Conservation (phyloP, 2,888 invertebrate genomes). For the Lithophane leautieri region DNA sequence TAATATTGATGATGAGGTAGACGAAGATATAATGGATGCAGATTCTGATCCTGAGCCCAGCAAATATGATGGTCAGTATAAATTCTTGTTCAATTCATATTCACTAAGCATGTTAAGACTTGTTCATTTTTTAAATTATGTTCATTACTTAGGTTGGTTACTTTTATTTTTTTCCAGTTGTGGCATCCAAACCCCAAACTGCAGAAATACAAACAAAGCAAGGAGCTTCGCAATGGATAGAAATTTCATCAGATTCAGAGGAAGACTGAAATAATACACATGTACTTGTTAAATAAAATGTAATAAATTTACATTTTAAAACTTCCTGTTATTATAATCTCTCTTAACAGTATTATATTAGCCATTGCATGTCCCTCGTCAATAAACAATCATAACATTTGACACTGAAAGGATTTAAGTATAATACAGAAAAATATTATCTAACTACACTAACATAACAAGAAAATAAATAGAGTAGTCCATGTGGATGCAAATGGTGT, state of each 20-base stretch:
- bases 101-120: not conserved
- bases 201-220: constrained; percentile 82
- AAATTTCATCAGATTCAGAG: constrained; percentile 87
- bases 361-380: constrained; percentile 79
- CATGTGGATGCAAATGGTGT: constrained; percentile 52
- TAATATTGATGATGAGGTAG: constrained; percentile 70
- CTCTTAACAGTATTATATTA: constrained; percentile 78
- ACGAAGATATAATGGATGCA: constrained; percentile 74
- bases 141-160: not conserved
- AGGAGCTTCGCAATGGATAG: constrained; percentile 84
- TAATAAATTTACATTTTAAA: constrained; percentile 83
- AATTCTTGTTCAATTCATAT: not conserved
- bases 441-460: constrained; percentile 61
- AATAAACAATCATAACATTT: constrained; percentile 75
- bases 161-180: constrained; percentile 77
- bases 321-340: constrained; percentile 81
- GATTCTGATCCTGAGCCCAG: constrained; percentile 76
- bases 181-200: constrained; percentile 80
- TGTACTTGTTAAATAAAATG: constrained; percentile 81
- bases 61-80: constrained; percentile 85
- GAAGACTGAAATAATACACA: constrained; percentile 76
- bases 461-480: constrained; percentile 67
- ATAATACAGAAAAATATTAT: constrained; percentile 63
- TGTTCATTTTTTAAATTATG: not conserved
- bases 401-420: constrained; percentile 68